Percentiles rank a stretch among this genome's conserved stretches.
These are phyloP conservation scores for Sebastes oblongus DNA, from an alignment of 2,797 vertebrate species.

Conservation along the genomic window DNA sequence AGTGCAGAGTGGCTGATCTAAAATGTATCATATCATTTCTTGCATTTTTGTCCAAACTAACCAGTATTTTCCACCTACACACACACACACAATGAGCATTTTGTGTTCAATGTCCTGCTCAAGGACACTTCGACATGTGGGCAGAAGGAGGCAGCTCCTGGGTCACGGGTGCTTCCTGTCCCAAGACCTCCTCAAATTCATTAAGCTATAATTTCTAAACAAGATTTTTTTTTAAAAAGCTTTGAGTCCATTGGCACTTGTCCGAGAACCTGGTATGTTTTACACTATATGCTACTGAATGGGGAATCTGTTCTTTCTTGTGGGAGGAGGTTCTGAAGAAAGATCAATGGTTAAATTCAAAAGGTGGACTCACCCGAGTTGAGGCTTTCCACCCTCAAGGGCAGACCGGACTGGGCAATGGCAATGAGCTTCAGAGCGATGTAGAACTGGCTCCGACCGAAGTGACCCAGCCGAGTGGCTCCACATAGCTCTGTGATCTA, in stretches of 20 bases:
- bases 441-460: conserved; percentile 98
- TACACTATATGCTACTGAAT: background rate
- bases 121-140: background rate
- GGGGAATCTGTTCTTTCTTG: background rate
- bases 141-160: background rate
- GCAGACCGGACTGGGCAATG: conserved; percentile 95
- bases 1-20: background rate
- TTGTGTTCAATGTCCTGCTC: background rate
- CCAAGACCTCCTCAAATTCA: background rate
- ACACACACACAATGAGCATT: background rate
- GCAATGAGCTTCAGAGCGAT: conserved; percentile 98
- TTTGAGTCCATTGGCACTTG: background rate
- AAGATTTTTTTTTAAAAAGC: background rate
- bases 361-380: conserved; percentile 89
- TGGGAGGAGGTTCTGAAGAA: background rate
- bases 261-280: background rate
- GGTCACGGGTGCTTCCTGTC: background rate
- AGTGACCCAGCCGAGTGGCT: conserved; percentile 96
- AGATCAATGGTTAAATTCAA: background rate
- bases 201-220: background rate
- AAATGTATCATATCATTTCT: background rate
- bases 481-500: conserved; percentile 98
- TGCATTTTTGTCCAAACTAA: background rate
- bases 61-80: background rate
- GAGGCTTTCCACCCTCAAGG: conserved; percentile 95